phyloP scores from a whole-genome alignment of 2,888 invertebrate genomes.

The Apamea monoglypha region DNA sequence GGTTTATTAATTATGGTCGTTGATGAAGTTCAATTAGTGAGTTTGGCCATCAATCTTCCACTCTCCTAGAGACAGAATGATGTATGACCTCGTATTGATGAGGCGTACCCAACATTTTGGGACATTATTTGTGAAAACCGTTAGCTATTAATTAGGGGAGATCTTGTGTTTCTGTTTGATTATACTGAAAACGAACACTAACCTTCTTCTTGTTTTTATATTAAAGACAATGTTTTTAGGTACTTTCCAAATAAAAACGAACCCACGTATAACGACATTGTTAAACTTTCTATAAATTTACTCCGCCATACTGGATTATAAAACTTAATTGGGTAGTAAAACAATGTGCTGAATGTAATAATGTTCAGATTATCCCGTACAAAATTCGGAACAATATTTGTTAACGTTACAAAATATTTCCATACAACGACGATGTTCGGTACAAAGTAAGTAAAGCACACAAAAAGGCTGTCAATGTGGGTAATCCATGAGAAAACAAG shows the following conservation, averaged over 20 bases:
- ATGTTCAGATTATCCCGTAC: constrained; percentile 43
- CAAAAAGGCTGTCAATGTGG: constrained; percentile 72
- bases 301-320: constrained; percentile 22
- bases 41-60: constrained; percentile 79
- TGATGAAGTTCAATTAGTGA: constrained; percentile 82
- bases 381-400: constrained; percentile 55
- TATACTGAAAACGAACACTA: neutral
- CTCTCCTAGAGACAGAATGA: constrained; percentile 74
- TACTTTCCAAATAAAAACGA: constrained; percentile 4
- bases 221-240: neutral
- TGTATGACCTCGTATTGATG: constrained; percentile 78
- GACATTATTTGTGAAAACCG: constrained; percentile 72
- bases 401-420: constrained; percentile 56
- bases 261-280: constrained; percentile 5
- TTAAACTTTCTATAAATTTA: constrained; percentile 32
- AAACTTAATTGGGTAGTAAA: constrained; percentile 53
- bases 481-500: constrained; percentile 72
- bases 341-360: constrained; percentile 48
- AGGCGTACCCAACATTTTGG: constrained; percentile 68
- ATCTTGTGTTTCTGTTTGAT: constrained; percentile 20
- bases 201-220: neutral
- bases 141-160: constrained; percentile 57
- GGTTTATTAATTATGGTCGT: constrained; percentile 75
- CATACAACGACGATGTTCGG: constrained; percentile 43
- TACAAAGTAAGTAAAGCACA: constrained; percentile 67